These are phyloP conservation scores for Diplodus puntazzo DNA, from an alignment of 2,797 vertebrate genomes.

Conservation along the genomic window DNA sequence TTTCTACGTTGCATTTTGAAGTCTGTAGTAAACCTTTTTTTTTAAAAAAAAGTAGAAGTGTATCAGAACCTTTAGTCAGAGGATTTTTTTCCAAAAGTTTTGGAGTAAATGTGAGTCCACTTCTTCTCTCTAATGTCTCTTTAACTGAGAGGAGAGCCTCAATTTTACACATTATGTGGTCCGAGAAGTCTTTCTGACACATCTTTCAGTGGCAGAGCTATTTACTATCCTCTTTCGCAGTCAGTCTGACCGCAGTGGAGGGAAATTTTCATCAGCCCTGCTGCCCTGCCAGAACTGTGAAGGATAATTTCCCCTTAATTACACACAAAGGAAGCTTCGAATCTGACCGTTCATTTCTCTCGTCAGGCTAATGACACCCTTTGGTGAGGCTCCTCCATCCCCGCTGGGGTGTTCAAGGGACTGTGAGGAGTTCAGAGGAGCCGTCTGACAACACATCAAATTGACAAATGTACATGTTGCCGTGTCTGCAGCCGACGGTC, in stretches of 20 bases:
- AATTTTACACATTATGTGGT: slow-evolving; percentile 55
- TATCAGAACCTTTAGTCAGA: neutral
- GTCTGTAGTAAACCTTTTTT: neutral
- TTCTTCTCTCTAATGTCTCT: slow-evolving; percentile 39
- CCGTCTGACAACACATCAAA: slow-evolving; percentile 21
- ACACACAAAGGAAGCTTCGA: slow-evolving; percentile 71
- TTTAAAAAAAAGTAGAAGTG: neutral
- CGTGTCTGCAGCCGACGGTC: slow-evolving; percentile 5
- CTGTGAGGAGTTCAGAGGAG: slow-evolving; percentile 44
- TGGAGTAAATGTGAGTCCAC: slow-evolving; percentile 19
- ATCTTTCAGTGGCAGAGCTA: slow-evolving; percentile 25
- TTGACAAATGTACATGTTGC: slow-evolving; percentile 24
- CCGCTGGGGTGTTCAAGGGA: slow-evolving; percentile 37
- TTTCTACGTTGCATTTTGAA: neutral
- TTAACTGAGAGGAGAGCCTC: slow-evolving; percentile 38
- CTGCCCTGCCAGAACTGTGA: slow-evolving; percentile 61
- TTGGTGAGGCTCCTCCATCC: slow-evolving; percentile 38
- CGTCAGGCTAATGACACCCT: slow-evolving; percentile 68
- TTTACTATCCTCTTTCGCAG: slow-evolving; percentile 50
- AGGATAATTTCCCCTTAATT: slow-evolving; percentile 78
- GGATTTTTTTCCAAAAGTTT: slow-evolving; percentile 3
- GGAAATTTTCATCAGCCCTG: slow-evolving; percentile 55
- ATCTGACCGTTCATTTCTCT: slow-evolving; percentile 60
- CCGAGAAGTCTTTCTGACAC: slow-evolving; percentile 44
- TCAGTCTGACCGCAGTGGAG: slow-evolving; percentile 36